Base-by-base conservation (phyloP, 2,888 invertebrate genomes). In the Scaptomyza polygonia region DNA sequence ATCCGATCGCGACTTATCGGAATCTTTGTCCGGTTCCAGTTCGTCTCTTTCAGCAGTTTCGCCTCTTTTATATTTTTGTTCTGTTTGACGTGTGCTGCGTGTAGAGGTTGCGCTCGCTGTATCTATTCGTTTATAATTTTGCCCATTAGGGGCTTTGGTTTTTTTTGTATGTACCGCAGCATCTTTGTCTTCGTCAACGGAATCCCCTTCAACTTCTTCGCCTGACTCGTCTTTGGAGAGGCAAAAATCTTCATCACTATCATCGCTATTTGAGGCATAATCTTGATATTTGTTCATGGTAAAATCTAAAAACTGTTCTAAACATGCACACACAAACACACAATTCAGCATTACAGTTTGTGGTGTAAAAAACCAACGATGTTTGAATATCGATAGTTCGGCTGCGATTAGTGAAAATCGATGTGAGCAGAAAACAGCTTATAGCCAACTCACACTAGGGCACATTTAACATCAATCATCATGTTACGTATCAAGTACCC, bases 171-270 rank as follows among this genome's bases (percentile, higher is more conserved):
- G 40, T 5, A 48, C 27, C 12, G 56, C 56, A 14, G 49, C 49
- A 18, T 48, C 56, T n/a, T 48, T 65, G 11, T 52, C 65, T 9
- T 49, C 57, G 6, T 61, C 59, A 1, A 64, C 77, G 6, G 47
- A 63, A 14, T 54, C 72, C 11, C 34, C 59, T 30, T 72, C 77
- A 2, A 63, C 76, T 14, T 73, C 77, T 7, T 63, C 76, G 18
- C 52, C 71, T 49, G 76, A 77, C 2, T 63, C 69, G 4, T 61
- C 61, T 9, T 49, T 93, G 72, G 94, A 94, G 29, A 96, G 95
- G 67, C 95, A 93, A 89, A 95, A 96, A 88, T 96, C 96, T 75
- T 95, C 95, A 90, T 96, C 96, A 89, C 96, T 96, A 72, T 93
- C 93, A 82, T 96, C 96, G 74, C 95, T 95, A 57, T 94, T 95